Base-by-base conservation (phyloP, 2,888 invertebrate species). In the Prosapia bicincta region DNA sequence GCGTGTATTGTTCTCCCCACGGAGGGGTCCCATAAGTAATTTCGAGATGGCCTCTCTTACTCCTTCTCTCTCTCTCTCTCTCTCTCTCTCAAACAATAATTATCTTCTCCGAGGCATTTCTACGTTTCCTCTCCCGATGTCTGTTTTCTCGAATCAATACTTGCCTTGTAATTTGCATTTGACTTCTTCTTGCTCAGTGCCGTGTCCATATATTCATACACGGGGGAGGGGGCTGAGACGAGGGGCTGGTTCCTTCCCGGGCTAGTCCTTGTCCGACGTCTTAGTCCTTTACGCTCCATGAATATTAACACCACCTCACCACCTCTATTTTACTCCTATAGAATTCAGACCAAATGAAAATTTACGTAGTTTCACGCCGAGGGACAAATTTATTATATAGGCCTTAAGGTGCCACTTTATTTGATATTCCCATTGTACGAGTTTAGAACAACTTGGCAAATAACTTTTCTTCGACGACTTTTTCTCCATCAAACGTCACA, bases 1-100 rank as follows among this genome's bases (percentile, higher is more conserved):
- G 69, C 43, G 69, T 54, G 69, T 74, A 69, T 74, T 74, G 67
- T 74, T 74, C 73, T 76, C 76, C 72, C 76, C 76, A 73, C 69
- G 73, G 69, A 76, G 76, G 73, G 76, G 76, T 72, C 76, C 76
- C 73, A 76, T 76, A 76, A 76, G 76, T 76, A 76, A 76, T 76
- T 76, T 76, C 72, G 76, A 76, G 76, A 76, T 76, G 76, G 76
- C 73, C 76, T 65, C 72, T 43, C 71, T 68, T 67, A 70, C 76
- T 30, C 30, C 9, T 9, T 30, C 67, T 67, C 54, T 75, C 67
- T 70, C 72, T 26, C 72, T 73, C 76, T 65, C 76, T 73, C 77
- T 71, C 76, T 72, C 79, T 78, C 79, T 78, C 76, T 80, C 80
- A 81, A 78, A 80, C 80, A 80, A 80, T 78, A 78, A 79, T 79